phyloP scores from a whole-genome alignment of 2,888 invertebrate genomes.

The Dynastes tityus region DNA sequence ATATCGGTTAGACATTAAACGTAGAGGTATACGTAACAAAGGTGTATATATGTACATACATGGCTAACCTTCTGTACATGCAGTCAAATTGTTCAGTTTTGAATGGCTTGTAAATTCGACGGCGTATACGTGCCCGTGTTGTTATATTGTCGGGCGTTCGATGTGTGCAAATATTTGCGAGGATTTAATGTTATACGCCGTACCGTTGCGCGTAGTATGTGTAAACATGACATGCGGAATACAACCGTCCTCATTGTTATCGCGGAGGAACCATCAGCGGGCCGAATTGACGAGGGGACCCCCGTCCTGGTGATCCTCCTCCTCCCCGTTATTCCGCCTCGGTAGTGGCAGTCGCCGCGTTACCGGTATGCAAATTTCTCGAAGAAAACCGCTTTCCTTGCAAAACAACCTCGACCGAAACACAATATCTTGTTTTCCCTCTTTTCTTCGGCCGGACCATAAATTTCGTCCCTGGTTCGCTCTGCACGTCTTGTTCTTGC shows the following conservation, averaged over 20 bases:
- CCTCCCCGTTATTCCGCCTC: not conserved
- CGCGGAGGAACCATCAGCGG: conserved; percentile 8
- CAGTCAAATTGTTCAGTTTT: conserved; percentile 38
- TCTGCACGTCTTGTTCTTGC: conserved; percentile 42
- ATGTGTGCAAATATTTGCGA: conserved; percentile 43
- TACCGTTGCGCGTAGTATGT: not conserved
- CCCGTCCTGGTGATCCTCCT: not conserved
- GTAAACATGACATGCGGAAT: conserved; percentile 46
- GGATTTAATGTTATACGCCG: conserved; percentile 14
- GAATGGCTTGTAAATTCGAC: conserved; percentile 30
- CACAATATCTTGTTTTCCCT: conserved; percentile 45
- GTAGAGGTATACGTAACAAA: not conserved
- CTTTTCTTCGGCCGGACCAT: conserved; percentile 32
- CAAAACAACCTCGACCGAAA: conserved; percentile 36
- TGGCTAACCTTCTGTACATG: not conserved
- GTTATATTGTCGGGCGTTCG: conserved; percentile 35
- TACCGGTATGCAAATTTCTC: conserved; percentile 39
- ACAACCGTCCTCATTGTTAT: conserved; percentile 39
- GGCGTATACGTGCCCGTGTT: conserved; percentile 14
- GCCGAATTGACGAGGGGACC: not conserved
- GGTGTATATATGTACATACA: not conserved
- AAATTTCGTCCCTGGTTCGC: conserved; percentile 33
- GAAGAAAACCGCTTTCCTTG: conserved; percentile 46
- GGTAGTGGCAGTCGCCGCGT: not conserved
- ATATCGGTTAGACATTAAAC: not conserved